phyloP scores from a whole-genome alignment of 2,113 vertebrate genomes.

The Jacana jacana region DNA sequence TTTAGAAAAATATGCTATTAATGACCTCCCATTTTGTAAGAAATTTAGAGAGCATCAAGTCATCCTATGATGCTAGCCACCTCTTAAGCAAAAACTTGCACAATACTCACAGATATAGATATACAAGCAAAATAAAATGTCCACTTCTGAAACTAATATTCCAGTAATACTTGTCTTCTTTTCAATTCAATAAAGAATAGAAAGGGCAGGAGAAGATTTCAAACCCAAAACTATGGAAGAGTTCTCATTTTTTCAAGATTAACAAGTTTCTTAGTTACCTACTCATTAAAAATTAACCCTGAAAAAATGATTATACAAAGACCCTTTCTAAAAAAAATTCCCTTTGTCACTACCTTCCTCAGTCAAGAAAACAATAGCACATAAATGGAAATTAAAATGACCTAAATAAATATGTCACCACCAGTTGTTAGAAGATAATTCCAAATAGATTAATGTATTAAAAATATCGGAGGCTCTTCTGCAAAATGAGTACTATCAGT shows the following conservation, averaged over 20 bases:
- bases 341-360: background rate
- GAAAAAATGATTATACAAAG: background rate
- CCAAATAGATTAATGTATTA: background rate
- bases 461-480: background rate
- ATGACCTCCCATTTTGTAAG: background rate
- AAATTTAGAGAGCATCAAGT: background rate
- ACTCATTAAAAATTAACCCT: background rate
- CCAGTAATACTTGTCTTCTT: background rate
- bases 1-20: background rate
- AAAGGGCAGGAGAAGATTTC: background rate
- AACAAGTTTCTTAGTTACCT: background rate
- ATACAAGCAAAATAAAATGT: background rate
- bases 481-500: background rate
- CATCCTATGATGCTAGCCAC: background rate
- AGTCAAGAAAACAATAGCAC: background rate
- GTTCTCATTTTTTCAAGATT: background rate
- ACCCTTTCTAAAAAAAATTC: background rate
- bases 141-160: background rate
- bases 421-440: background rate
- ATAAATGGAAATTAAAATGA: background rate
- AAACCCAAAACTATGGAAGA: background rate
- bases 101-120: background rate
- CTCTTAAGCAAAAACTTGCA: background rate
- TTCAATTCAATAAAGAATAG: background rate
- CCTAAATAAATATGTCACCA: background rate